Conservation (phyloP, 2,888 invertebrate genomes). For the Agrotis puta region DNA sequence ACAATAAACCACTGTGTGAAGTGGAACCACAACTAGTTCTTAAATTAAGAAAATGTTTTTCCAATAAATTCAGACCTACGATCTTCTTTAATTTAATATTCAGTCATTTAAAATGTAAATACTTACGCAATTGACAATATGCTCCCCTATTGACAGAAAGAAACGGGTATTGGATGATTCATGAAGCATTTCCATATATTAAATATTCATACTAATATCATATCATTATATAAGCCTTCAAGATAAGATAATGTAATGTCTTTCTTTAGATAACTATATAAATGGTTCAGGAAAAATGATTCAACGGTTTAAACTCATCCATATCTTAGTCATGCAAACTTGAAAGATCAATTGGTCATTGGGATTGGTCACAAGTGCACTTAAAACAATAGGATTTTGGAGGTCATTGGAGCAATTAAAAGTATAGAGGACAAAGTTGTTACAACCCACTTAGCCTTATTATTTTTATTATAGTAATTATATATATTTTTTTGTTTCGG, state of each 20-base stretch:
- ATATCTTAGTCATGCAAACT: conserved; percentile 16
- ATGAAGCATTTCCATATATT: neutral
- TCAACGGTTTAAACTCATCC: conserved; percentile 15
- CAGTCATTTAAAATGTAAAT: conserved; percentile 3
- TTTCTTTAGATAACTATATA: conserved; percentile 5
- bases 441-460: neutral
- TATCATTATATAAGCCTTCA: neutral
- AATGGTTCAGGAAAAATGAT: conserved; percentile 38
- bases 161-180: conserved; percentile 14
- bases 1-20: no score
- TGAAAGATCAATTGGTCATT: conserved; percentile 9
- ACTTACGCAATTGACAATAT: neutral
- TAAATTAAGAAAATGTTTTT: neutral
- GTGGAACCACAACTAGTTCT: no score
- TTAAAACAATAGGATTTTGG: conserved; percentile 17
- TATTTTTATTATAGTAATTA: neutral
- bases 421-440: neutral
- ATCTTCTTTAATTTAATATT: neutral
- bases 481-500: conserved; percentile 17
- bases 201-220: neutral
- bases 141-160: neutral
- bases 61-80: neutral
- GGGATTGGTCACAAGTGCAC: conserved; percentile 30
- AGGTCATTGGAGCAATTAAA: conserved; percentile 13
- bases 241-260: neutral